Conservation (phyloP, 2,888 invertebrate species). For the Muschampia plurimacula region DNA sequence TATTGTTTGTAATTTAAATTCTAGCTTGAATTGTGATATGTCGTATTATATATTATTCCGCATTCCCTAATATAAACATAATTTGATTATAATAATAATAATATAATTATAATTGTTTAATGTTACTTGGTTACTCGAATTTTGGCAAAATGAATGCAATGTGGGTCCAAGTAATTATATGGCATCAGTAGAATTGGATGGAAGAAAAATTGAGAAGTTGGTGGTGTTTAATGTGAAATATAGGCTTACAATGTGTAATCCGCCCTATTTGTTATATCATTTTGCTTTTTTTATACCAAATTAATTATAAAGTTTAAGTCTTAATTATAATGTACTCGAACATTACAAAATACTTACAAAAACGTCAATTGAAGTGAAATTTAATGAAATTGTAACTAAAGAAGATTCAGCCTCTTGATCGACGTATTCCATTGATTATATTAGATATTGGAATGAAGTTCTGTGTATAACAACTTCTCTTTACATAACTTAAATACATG, state of each 20-base stretch:
- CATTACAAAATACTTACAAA: background rate
- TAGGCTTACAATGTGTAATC: constrained; percentile 36
- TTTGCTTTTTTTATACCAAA: constrained; percentile 2
- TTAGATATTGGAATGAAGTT: too few relatives aligned
- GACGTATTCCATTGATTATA: too few relatives aligned
- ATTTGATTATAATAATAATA: too few relatives aligned
- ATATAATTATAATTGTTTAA: background rate
- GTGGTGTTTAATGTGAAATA: constrained; percentile 18
- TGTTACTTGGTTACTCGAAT: constrained; percentile 18
- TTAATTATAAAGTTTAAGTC: background rate
- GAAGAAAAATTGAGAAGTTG: background rate
- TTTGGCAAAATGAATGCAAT: constrained; percentile 29
- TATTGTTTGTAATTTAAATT: background rate
- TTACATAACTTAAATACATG: too few relatives aligned
- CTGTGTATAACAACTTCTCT: too few relatives aligned
- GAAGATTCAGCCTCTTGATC: too few relatives aligned
- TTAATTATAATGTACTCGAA: too few relatives aligned
- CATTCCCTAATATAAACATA: background rate
- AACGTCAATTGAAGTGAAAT: background rate
- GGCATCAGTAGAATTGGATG: constrained; percentile 9
- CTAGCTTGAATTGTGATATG: background rate
- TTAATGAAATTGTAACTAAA: background rate
- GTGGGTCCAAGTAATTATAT: constrained; percentile 31
- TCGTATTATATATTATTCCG: background rate
- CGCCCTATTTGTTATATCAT: constrained; percentile 24